Base-by-base conservation (phyloP, 2,888 invertebrate genomes). In the Zygothrica quintamaculata region DNA sequence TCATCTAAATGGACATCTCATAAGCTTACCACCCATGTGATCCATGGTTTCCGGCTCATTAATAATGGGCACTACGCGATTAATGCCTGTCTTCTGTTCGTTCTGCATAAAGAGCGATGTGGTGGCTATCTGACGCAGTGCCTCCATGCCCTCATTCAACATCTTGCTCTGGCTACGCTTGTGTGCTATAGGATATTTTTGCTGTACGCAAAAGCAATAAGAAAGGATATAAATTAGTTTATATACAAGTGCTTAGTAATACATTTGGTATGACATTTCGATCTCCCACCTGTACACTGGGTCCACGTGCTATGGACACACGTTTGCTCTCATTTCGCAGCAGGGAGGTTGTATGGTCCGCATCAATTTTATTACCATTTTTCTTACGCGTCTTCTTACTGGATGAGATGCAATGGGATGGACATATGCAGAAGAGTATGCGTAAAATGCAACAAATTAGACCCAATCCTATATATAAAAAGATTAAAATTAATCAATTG, bases 341-440 rank as follows among this genome's bases (percentile, higher is more conserved):
- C 77, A 91, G 77, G 52, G 91, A 91, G 39, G 91, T 91, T 13
- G 91, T 91, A 67, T 91, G 91, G 75, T 91, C 91, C 37, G 91
- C 91, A 86, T 91, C 91, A 53, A 90, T 87, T 71, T 91, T 91
- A 59, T 90, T 90, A 51, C 87, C 88, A 72, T 91, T 90, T 91
- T 93, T 92, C 80, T 92, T 92, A 43, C 92, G 92, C 85, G 93
- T 93, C 92, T 94, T 94, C 92, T 94, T 93, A 82, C 93, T 92
- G 85, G 93, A 93, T 66, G 92, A 92, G 88, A 95, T 93, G 92
- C 96, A 96, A 87, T 94, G 94, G 88, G 94, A 95, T 79, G 96
- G 94, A 91, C 95, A 96, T 90, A 96, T 94, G 92, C 97, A 97
- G 91, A 97, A 94, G 89, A 95, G 92, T 87, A 97, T 95, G 84